Conservation (phyloP, 2,797 vertebrate genomes). For the Mormyrus hasselquistii region DNA sequence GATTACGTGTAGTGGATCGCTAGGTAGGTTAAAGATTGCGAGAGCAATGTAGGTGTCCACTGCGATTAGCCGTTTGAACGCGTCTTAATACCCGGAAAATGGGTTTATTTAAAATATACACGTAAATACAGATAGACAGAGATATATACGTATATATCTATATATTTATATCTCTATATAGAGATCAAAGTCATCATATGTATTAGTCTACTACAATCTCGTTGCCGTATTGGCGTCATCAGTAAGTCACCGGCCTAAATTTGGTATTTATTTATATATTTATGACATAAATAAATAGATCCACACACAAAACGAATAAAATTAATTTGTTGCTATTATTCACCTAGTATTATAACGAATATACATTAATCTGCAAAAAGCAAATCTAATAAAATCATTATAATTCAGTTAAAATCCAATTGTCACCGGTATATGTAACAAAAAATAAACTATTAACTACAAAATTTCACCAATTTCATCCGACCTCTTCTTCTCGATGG, state of each 20-base stretch:
- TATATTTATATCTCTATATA: constrained; percentile 33
- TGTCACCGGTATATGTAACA: constrained; percentile 16
- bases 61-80: background rate
- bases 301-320: constrained; percentile 29
- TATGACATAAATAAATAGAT: constrained; percentile 34
- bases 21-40: constrained; percentile 18
- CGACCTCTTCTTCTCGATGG: background rate
- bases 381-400: constrained; percentile 32
- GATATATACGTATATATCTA: constrained; percentile 20
- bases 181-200: constrained; percentile 32
- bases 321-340: background rate
- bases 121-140: constrained; percentile 28
- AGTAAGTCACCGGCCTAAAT: constrained; percentile 60
- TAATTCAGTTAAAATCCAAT: constrained; percentile 29
- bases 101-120: constrained; percentile 19
- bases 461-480: constrained; percentile 17
- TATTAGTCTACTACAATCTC: constrained; percentile 35
- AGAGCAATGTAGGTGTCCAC: constrained; percentile 10
- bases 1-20: background rate
- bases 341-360: background rate
- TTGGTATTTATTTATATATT: constrained; percentile 48
- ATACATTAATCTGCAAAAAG: background rate
- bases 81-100: constrained; percentile 22
- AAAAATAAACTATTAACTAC: constrained; percentile 9
- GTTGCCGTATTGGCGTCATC: constrained; percentile 61